These are phyloP conservation scores for Agrochola lota DNA, from an alignment of 2,888 invertebrate genomes.

Conservation along the genomic window DNA sequence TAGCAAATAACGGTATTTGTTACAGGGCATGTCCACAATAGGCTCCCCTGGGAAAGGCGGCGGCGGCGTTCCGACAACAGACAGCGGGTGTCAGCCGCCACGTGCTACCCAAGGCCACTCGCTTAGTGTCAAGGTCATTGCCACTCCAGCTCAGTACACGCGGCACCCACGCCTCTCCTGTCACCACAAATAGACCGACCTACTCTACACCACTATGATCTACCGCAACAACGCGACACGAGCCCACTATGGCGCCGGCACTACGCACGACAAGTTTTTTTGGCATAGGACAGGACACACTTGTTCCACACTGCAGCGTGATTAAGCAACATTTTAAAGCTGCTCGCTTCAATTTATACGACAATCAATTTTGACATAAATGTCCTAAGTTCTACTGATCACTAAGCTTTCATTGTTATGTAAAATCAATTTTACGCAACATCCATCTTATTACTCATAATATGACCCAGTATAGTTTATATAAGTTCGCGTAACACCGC, in stretches of 20 bases:
- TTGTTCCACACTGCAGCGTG: slow-evolving; percentile 42
- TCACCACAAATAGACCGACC: slow-evolving; percentile 90
- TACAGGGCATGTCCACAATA: slow-evolving; percentile 86
- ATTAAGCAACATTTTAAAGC: slow-evolving; percentile 39
- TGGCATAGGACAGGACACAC: slow-evolving; percentile 58
- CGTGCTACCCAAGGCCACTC: slow-evolving; percentile 91
- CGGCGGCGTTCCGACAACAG: slow-evolving; percentile 90
- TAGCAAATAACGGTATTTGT: slow-evolving; percentile 71
- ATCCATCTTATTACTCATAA: slow-evolving; percentile 32
- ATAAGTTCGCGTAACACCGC: slow-evolving; percentile 33
- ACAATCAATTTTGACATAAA: slow-evolving; percentile 31
- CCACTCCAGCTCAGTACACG: slow-evolving; percentile 90
- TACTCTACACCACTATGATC: slow-evolving; percentile 84
- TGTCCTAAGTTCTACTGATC: slow-evolving; percentile 16
- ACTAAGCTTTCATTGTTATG: slow-evolving; percentile 41
- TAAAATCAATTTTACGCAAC: slow-evolving; percentile 50
- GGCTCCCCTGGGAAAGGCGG: slow-evolving; percentile 90
- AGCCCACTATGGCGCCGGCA: slow-evolving; percentile 67
- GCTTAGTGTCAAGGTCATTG: slow-evolving; percentile 91
- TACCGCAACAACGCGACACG: slow-evolving; percentile 80
- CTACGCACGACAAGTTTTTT: slow-evolving; percentile 66
- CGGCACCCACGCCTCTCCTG: slow-evolving; percentile 90
- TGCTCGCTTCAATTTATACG: slow-evolving; percentile 24
- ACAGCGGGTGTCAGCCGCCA: slow-evolving; percentile 91
- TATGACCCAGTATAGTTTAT: slow-evolving; percentile 48